Evolutionary conservation across 64 coral and sea anemone species (phyloP).

Genomic region (Cladopsammia gracilis): DNA sequence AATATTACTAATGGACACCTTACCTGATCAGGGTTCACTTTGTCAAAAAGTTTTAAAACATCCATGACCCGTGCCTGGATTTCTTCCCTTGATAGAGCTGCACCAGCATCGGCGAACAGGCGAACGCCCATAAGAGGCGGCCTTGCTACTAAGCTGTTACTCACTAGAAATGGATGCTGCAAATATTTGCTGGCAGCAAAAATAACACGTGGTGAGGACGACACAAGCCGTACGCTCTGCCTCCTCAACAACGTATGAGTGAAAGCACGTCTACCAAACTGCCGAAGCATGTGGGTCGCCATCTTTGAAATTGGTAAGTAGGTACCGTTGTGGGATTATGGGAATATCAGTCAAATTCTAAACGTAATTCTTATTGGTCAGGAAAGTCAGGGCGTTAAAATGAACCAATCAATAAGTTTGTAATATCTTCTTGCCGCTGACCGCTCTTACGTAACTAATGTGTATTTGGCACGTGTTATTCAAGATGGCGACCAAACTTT

Average conservation of each 20-base stretch:
- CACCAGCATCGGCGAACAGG: constrained; percentile 73
- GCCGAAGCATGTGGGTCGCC: constrained; percentile 92
- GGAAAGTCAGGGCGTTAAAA: background rate
- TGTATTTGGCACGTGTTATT: background rate
- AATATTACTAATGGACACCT: background rate
- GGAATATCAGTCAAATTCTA: constrained; percentile 17
- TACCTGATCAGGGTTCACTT: constrained; percentile 97
- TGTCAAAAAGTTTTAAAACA: constrained; percentile 98
- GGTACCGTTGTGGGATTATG: background rate
- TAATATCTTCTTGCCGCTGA: background rate
- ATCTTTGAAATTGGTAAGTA: constrained; percentile 64
- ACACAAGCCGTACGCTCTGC: constrained; percentile 74
- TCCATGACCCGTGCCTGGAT: constrained; percentile 88
- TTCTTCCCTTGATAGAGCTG: constrained; percentile 74
- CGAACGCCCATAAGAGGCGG: constrained; percentile 49
- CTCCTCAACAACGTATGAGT: constrained; percentile 55
- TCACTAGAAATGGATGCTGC: constrained; percentile 74
- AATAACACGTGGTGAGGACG: constrained; percentile 71
- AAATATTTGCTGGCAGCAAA: constrained; percentile 72
- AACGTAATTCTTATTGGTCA: background rate
- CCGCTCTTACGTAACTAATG: background rate
- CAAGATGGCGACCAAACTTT: constrained; percentile 48
- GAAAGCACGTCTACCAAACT: constrained; percentile 47
- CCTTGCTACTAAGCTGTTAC: constrained; percentile 20
- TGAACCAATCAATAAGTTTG: background rate